These are phyloP conservation scores for Chromoteleia sp. DNA, from an alignment of 2,888 invertebrate genomes.

Conservation along the genomic window DNA sequence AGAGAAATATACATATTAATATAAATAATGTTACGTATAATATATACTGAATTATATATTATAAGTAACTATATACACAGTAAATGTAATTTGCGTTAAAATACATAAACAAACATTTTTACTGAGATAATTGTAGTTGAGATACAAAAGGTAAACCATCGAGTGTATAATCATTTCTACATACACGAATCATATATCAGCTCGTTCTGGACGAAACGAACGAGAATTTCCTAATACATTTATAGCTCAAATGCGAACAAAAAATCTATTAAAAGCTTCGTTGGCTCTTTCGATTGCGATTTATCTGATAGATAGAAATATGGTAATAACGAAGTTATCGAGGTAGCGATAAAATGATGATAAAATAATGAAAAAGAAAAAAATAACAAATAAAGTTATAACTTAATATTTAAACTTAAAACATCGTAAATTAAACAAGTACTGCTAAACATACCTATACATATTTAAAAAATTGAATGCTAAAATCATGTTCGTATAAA, in stretches of 20 bases:
- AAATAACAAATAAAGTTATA: conserved; percentile 50
- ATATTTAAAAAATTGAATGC: conserved; percentile 84
- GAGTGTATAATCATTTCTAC: conserved; percentile 58
- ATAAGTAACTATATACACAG: conserved; percentile 36
- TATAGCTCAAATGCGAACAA: conserved; percentile 63
- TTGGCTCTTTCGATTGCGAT: conserved; percentile 70
- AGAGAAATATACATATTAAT: conserved; percentile 63
- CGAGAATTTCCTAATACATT: conserved; percentile 69
- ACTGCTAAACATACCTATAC: conserved; percentile 83
- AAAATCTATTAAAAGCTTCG: conserved; percentile 61
- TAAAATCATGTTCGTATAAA: conserved; percentile 83
- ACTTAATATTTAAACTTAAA: conserved; percentile 76
- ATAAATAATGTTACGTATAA: conserved; percentile 54
- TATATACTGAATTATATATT: conserved; percentile 21
- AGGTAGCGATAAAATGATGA: conserved; percentile 48
- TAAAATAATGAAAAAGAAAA: conserved; percentile 59
- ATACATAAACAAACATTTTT: conserved; percentile 73
- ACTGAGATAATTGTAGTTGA: conserved; percentile 69
- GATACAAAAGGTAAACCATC: conserved; percentile 38
- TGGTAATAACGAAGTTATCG: conserved; percentile 59
- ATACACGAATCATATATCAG: conserved; percentile 60
- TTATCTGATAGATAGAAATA: conserved; percentile 71
- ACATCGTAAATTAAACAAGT: conserved; percentile 78
- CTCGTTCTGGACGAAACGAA: conserved; percentile 50
- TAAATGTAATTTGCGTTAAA: conserved; percentile 69